phyloP scores from a whole-genome alignment of 1,140 invertebrate species.

The Acyrthosiphon pisum region DNA sequence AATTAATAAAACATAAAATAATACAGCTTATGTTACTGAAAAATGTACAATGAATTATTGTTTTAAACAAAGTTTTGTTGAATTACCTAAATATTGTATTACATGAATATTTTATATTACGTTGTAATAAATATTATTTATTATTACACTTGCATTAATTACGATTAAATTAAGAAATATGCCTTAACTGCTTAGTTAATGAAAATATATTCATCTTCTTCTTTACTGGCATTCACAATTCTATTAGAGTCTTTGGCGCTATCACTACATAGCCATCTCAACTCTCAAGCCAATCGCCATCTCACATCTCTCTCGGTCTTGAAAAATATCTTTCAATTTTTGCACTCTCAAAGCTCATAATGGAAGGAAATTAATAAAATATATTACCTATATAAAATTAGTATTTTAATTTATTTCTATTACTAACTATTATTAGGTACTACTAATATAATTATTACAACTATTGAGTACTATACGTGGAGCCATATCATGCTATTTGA shows the following conservation, averaged over 20 bases:
- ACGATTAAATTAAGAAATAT: no score
- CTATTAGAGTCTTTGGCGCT: no score
- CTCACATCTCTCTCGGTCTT: no score
- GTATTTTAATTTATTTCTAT: not conserved
- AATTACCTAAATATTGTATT: not conserved
- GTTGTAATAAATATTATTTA: not conserved
- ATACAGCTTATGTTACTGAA: not conserved
- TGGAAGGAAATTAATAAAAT: no score
- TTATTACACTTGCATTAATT: not conserved
- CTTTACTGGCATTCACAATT: no score
- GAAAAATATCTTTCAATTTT: no score
- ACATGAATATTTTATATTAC: not conserved
- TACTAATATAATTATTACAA: not conserved
- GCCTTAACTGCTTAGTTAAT: not conserved
- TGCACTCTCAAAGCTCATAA: no score
- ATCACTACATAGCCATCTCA: no score
- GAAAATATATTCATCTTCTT: not conserved
- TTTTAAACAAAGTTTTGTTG: not conserved
- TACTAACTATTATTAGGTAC: not conserved
- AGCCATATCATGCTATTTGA: not conserved
- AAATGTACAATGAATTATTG: not conserved
- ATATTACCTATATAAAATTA: not conserved
- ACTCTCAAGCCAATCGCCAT: no score
- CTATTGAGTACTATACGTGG: not conserved
- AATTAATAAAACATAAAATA: not conserved